phyloP scores from a whole-genome alignment of 2,797 vertebrate species.

The Coreius guichenoti region DNA sequence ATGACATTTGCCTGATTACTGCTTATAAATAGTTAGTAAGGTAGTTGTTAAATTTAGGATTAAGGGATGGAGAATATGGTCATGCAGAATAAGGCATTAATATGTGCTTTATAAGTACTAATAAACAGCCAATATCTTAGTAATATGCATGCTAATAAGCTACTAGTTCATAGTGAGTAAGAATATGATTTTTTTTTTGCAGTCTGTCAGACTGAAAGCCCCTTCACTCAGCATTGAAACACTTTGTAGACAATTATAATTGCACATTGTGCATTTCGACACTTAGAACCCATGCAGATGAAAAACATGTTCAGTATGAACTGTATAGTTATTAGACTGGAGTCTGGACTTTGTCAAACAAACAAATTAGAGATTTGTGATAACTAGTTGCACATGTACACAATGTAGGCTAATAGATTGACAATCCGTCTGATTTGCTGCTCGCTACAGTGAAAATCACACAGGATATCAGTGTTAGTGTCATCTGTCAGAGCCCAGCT shows the following conservation, averaged over 20 bases:
- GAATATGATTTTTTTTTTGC: neutral
- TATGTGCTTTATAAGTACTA: too few species aligned
- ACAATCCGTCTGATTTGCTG: slow-evolving; percentile 25
- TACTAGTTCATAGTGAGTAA: neutral
- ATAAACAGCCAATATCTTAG: too few species aligned
- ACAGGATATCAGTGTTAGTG: slow-evolving; percentile 47
- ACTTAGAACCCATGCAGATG: neutral
- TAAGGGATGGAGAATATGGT: too few species aligned
- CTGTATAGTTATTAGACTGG: slow-evolving; percentile 47
- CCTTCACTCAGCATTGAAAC: neutral
- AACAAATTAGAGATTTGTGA: slow-evolving; percentile 47
- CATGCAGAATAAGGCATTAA: too few species aligned
- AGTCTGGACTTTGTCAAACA: slow-evolving; percentile 54
- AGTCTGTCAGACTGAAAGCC: neutral
- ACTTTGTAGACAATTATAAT: neutral
- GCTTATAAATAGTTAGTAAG: too few species aligned
- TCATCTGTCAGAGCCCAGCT: slow-evolving; percentile 50
- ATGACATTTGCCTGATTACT: too few species aligned
- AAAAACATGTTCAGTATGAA: neutral
- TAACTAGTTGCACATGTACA: slow-evolving; percentile 52
- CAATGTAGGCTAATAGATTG: slow-evolving; percentile 39
- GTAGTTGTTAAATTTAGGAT: too few species aligned
- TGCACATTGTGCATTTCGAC: neutral
- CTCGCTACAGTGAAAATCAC: slow-evolving; percentile 35
- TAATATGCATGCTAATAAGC: too few species aligned